Evolutionary conservation across 2,797 vertebrate species (phyloP), one percentile per base, ranked within the genome.

Genomic region (Gambusia yucatana): DNA sequence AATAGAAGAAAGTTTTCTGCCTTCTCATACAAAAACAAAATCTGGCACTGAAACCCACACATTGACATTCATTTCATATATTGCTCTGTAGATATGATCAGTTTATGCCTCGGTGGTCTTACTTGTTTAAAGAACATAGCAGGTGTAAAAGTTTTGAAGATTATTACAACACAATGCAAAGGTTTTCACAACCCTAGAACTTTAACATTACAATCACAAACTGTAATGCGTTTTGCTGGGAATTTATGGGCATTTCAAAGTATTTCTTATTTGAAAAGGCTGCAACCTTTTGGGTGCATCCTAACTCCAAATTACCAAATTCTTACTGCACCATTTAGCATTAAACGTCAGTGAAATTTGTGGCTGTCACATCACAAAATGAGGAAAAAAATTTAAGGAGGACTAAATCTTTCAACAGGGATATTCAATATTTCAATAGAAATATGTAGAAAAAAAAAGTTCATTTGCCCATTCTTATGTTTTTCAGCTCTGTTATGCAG

Each of bases 401-500:
- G 6, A 50, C 20, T 22, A 50, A 8, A 22, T 50, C 3, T 25
- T 22, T 50, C 48, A 22, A 50, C 48, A 50, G 2, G 3, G 9
- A 3, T 50, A 3, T 3, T 7, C 20, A 50, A 50, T 50, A 50
- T 50, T 50, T 50, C 48, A 50, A 25, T 50, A 50, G 20, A 22
- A 7, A 50, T 50, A 50, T 20, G 22, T 50, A 50, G 17, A 50
- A 50, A 22, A 50, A 22, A 33, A 30, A 28, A 30, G 46, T 30
- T 4, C 0, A 72, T 20, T 48, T 61, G 44, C 80, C 43, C 36
- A 61, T 76, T 73, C 39, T 39, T 77, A 48, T 73, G 16, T 63
- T 84, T 72, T 67, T 10, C 94, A 99, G 98, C 91, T 96, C 97
- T 70, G 96, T 99, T 20, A 86, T 1, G 0, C 89, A 86, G 16